phyloP scores from a whole-genome alignment of 2,797 vertebrate species.

The Chloroceryle inda region DNA sequence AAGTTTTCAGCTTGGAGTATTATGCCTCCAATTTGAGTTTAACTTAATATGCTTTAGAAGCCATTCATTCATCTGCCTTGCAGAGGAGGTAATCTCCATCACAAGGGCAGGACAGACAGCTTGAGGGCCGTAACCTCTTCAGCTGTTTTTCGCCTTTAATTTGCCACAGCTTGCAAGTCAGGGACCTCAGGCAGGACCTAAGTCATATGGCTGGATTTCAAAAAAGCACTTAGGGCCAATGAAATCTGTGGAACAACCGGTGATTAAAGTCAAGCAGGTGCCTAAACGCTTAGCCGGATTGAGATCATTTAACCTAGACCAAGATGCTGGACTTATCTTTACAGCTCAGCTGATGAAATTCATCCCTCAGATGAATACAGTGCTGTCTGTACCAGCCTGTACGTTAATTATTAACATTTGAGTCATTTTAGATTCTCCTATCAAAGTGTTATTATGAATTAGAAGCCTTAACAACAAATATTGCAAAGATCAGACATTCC shows the following conservation, averaged over 20 bases:
- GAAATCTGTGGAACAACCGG: not conserved
- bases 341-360: not conserved
- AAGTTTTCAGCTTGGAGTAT: not conserved
- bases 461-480: not conserved
- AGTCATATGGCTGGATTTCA: not conserved
- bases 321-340: not conserved
- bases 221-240: constrained; percentile 10
- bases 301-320: not conserved
- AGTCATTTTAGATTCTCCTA: not conserved
- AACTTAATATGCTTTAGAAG: constrained; percentile 5
- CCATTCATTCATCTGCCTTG: not conserved
- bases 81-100: constrained; percentile 30
- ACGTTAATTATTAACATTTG: not conserved
- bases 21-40: constrained; percentile 1
- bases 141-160: constrained; percentile 14
- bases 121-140: constrained; percentile 19
- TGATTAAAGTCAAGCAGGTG: constrained; percentile 37
- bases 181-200: not conserved
- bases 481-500: not conserved
- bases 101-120: constrained; percentile 32
- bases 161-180: constrained; percentile 33
- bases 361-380: rapidly evolving
- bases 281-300: not conserved
- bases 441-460: not conserved
- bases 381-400: not conserved